Evolutionary conservation across 2,113 vertebrate genomes (phyloP), one percentile per base, ranked within the genome.

Genomic region (Callipepla californica): DNA sequence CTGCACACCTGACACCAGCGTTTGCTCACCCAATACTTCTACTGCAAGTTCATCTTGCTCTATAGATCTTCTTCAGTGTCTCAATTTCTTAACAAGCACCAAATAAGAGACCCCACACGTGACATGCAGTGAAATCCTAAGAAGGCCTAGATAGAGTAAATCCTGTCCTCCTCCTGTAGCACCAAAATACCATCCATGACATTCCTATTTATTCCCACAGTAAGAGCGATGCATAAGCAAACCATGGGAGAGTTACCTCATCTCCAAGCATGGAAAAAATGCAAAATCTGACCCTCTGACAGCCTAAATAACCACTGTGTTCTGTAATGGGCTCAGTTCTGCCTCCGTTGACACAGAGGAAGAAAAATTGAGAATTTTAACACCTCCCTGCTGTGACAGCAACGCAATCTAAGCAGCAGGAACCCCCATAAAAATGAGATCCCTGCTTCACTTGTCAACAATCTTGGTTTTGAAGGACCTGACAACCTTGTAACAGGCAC

Each of bases 101-200:
- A 0, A 61, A 61, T 6, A 73, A 45, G 8, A 11, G 19, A 13
- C 50, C 25, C 53, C 47, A 58, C 13, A 21, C 32, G 21, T 3
- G 7, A 38, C 0, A 1, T 13, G 40, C 34, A n/a, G 28, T 0
- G 0, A 9, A 22, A 66, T 36, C 28, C 28, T 73, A 1, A 9
- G 13, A 21, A 47, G 22, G 32, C 66, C 14, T 25, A 16, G 14
- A 40, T 40, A 11, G 20, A 36, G 5, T 14, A 32, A 2, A 32
- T 8, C 51, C 42, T 10, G 7, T 15, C 30, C 38, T 63, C 48
- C 45, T 44, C 15, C 18, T 47, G 36, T 48, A 69, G 44, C 58
- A 36, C 40, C 16, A 22, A 44, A 78, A 38, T 20, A 42, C 20
- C 76, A 32, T 7, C 15, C 22, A 28, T 69, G 48, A 47, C 1